Base-by-base conservation (phyloP, 2,113 vertebrate species). In the Synodontis membranacea region DNA sequence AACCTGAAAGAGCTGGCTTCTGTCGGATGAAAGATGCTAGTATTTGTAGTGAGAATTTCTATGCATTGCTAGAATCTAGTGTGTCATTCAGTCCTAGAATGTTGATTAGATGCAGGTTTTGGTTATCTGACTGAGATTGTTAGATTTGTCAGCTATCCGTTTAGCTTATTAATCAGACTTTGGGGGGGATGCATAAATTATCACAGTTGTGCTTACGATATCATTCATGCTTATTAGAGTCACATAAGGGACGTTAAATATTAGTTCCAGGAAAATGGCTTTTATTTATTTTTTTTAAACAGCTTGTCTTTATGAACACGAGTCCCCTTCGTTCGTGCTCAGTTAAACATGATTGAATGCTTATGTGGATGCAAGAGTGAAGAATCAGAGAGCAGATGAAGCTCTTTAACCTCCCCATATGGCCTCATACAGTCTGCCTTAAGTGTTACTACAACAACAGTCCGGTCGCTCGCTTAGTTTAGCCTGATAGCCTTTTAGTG, bases 301-400 rank as follows among this genome's bases (percentile, higher is more conserved):
- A 48, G 44, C n/a, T 79, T 60, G 83, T 54, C 70, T 58, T 72
- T 56, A 54, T 72, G 34, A 75, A 58, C 7, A 60, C 37, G 17
- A 75, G 54, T 15, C 58, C 44, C 19, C 10, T 44, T 37, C 54
- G 11, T 81, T 81, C 60, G 79, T 60, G 79, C 56, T 85, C 84
- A 60, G 31, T 78, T 78, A 50, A 62, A 58, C 84, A 62, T 58
- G 56, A 60, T 52, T 62, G 25, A 56, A 85, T 11, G 72, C 83
- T 46, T 37, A 46, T 52, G 15, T 50, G 12, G 44, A 42, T 79
- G 44, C 31, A 10, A 37, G 37, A 79, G 42, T 50, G n/a, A 52
- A n/a, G 58, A 79, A 66, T 64, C 25, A 50, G 74, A 28, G 58
- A 66, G 74, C 72, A 62, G 54, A 34, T 62, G 83, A 78, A 31